Percentiles rank a stretch among this genome's conserved stretches.
These are phyloP conservation scores for Phenganax stokvisi DNA, from an alignment of 92 coral and sea anemone genomes.

Conservation along the genomic window DNA sequence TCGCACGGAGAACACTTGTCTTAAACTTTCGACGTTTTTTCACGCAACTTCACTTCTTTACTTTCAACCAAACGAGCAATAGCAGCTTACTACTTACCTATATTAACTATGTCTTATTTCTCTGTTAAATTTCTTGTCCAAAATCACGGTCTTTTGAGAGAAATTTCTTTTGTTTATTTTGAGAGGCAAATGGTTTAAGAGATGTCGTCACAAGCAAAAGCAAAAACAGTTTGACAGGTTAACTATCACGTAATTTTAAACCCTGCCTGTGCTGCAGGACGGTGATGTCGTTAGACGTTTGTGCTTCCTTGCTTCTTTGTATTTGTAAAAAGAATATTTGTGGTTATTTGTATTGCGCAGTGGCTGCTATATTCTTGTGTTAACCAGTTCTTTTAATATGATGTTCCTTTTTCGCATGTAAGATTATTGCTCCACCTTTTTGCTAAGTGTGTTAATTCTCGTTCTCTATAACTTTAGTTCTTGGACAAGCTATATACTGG, in stretches of 20 bases:
- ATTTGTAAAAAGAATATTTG: no score
- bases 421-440: no score
- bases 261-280: neutral
- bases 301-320: no score
- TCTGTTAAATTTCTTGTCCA: neutral
- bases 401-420: no score
- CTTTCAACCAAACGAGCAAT: neutral
- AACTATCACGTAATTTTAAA: constrained; percentile 25
- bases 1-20: neutral
- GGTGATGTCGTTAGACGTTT: no score
- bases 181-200: constrained; percentile 12
- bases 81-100: neutral
- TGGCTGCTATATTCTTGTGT: no score
- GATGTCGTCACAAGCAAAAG: constrained; percentile 38
- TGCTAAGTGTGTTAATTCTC: no score
- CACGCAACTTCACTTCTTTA: neutral
- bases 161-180: constrained; percentile 21
- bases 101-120: neutral
- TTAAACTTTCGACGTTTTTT: neutral
- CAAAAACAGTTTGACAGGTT: constrained; percentile 34
- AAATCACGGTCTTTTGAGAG: neutral
- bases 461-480: no score
- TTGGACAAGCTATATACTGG: no score
- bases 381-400: no score
- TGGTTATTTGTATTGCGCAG: no score